These are phyloP conservation scores for Dione vanillae DNA, from an alignment of 2,888 invertebrate genomes.

Conservation along the genomic window DNA sequence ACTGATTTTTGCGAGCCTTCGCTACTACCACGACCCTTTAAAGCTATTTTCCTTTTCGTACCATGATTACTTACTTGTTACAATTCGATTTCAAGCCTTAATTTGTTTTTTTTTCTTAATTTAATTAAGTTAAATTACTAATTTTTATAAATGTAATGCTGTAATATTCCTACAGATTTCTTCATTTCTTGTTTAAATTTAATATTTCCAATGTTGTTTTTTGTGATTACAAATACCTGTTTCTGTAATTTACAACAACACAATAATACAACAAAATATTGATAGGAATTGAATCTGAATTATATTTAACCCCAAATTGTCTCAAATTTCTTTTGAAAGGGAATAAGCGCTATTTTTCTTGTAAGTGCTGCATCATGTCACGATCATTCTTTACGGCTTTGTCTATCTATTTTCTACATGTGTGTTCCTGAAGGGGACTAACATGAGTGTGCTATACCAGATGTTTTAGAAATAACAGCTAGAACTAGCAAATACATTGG, in stretches of 20 bases:
- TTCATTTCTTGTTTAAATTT: too few relatives aligned
- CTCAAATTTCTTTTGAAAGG: constrained; percentile 57
- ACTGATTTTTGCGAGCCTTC: constrained; percentile 69
- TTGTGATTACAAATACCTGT: too few relatives aligned
- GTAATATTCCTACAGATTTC: too few relatives aligned
- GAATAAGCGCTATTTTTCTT: constrained; percentile 66
- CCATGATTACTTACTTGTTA: constrained; percentile 49
- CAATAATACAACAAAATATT: not conserved
- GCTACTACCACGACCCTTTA: constrained; percentile 50
- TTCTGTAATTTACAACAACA: too few relatives aligned
- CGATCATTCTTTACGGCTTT: constrained; percentile 80
- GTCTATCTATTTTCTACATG: constrained; percentile 61
- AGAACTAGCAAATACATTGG: not conserved
- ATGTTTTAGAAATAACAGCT: constrained; percentile 41
- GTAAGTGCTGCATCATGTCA: constrained; percentile 76
- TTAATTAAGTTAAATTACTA: too few relatives aligned
- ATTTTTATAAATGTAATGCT: too few relatives aligned
- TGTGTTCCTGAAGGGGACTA: constrained; percentile 47
- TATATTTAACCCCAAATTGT: constrained; percentile 66
- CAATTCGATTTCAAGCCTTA: not conserved
- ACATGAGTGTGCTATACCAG: constrained; percentile 52
- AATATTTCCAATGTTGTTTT: too few relatives aligned
- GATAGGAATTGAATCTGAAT: constrained; percentile 27
- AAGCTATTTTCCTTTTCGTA: constrained; percentile 51
- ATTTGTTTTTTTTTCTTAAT: not conserved